Percentiles rank a stretch among this genome's conserved stretches.
Conservation (phyloP, 2,797 vertebrate species). For the Pristis pectinata region DNA sequence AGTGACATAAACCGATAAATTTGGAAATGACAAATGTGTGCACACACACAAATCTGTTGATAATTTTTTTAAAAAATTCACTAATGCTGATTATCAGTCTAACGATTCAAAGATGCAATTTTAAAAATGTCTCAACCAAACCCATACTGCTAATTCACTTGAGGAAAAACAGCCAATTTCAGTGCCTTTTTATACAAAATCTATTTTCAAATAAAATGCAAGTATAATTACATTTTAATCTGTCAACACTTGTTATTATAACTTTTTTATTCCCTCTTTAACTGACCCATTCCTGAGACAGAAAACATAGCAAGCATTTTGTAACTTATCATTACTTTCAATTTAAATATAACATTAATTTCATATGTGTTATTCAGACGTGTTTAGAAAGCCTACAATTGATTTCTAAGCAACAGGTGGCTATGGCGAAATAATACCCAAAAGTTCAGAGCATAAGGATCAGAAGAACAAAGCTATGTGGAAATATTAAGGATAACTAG, state of each 20-base stretch:
- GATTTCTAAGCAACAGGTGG: neutral
- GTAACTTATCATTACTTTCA: neutral
- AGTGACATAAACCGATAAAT: neutral
- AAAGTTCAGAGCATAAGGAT: neutral
- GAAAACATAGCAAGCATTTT: neutral
- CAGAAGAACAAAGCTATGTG: neutral
- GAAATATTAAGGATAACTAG: too few species aligned
- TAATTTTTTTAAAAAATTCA: neutral
- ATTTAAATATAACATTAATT: neutral
- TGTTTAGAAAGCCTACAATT: neutral
- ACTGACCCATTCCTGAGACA: neutral
- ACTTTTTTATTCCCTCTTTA: neutral
- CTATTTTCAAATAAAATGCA: neutral
- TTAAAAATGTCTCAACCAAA: neutral
- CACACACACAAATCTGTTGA: neutral
- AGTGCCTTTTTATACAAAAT: neutral
- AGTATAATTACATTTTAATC: neutral
- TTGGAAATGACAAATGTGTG: neutral
- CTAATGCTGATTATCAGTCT: neutral
- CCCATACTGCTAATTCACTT: neutral
- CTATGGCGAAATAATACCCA: neutral
- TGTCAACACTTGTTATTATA: neutral
- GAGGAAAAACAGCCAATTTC: neutral
- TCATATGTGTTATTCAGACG: neutral
- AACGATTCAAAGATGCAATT: neutral